Conservation (phyloP, 2,888 invertebrate genomes). For the Pegoplata infirma region DNA sequence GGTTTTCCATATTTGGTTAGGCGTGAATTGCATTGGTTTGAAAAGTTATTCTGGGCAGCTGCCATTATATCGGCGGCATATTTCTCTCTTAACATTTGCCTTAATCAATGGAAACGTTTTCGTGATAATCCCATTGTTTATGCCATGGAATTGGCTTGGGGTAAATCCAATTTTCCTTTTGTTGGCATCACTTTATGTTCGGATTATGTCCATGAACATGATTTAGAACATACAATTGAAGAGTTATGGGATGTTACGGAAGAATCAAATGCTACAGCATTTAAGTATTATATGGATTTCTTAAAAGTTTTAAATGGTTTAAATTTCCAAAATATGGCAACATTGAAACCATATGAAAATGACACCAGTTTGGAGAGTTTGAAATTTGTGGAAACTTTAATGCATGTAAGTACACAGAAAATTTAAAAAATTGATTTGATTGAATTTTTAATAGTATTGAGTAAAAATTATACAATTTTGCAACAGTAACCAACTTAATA, state of each 20-base stretch:
- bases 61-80: slow-evolving; percentile 68
- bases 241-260: slow-evolving; percentile 66
- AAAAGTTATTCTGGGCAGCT: slow-evolving; percentile 71
- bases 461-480: too few species aligned
- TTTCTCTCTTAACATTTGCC: slow-evolving; percentile 69
- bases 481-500: too few species aligned
- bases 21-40: slow-evolving; percentile 71
- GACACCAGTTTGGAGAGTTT: slow-evolving; percentile 68
- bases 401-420: slow-evolving; percentile 65
- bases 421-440: too few species aligned
- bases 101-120: slow-evolving; percentile 77
- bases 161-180: slow-evolving; percentile 79
- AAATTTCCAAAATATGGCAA: slow-evolving; percentile 66
- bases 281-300: slow-evolving; percentile 69
- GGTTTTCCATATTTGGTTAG: slow-evolving; percentile 73
- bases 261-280: slow-evolving; percentile 33
- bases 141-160: slow-evolving; percentile 79
- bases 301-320: slow-evolving; percentile 67
- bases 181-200: slow-evolving; percentile 80
- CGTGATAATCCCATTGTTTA: slow-evolving; percentile 79
- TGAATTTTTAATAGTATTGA: too few species aligned
- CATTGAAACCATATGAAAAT: slow-evolving; percentile 67
- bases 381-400: slow-evolving; percentile 65
- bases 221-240: slow-evolving; percentile 71
- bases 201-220: slow-evolving; percentile 70